phyloP scores from a whole-genome alignment of 2,113 vertebrate genomes.

The Furnarius figulus region DNA sequence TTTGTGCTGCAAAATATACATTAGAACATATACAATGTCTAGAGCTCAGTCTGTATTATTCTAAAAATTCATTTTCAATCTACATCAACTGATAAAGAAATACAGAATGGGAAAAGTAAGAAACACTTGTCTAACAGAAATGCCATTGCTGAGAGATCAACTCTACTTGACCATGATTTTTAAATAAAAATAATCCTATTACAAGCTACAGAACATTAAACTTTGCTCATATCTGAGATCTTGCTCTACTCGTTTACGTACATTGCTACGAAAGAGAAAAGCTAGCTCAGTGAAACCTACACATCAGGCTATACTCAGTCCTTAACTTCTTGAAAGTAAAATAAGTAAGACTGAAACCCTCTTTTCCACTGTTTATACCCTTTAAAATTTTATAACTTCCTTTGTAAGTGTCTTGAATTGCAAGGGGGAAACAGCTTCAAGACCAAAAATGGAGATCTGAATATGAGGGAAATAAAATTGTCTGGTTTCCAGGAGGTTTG shows the following conservation, averaged over 20 bases:
- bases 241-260: neutral
- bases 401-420: neutral
- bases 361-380: neutral
- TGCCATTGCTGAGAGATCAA: neutral
- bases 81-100: neutral
- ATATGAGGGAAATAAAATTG: neutral
- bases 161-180: neutral
- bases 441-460: neutral
- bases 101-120: neutral
- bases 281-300: neutral
- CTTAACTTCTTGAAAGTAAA: neutral
- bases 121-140: neutral
- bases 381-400: conserved; percentile 26
- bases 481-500: neutral
- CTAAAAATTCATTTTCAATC: neutral
- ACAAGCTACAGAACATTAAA: neutral
- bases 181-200: neutral
- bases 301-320: neutral
- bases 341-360: neutral
- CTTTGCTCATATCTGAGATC: neutral
- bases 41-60: neutral
- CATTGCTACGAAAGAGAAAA: neutral
- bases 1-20: neutral
- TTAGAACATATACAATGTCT: neutral
- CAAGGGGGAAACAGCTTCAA: neutral